phyloP scores from a whole-genome alignment of 2,113 vertebrate genomes.

The Zingel zingel region DNA sequence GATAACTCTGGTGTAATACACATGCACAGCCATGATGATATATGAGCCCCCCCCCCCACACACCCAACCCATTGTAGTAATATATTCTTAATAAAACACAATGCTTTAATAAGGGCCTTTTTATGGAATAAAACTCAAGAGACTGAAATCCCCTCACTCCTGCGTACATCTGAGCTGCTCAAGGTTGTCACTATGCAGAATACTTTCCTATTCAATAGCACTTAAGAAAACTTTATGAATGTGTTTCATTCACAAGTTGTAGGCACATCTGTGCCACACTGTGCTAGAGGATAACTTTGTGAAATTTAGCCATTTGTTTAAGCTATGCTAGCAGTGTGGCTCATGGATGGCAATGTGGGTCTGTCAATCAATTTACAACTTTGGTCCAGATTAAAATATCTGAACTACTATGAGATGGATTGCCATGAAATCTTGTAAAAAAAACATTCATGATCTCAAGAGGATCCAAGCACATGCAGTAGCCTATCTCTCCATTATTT shows the following conservation, averaged over 20 bases:
- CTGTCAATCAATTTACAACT: neutral
- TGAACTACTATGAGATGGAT: neutral
- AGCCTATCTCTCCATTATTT: conserved; percentile 11
- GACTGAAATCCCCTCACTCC: conserved; percentile 21
- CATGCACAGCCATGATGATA: conserved; percentile 71
- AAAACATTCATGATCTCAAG: neutral
- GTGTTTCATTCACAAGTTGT: conserved; percentile 18
- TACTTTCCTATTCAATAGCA: conserved; percentile 18
- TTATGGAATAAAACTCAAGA: conserved; percentile 26
- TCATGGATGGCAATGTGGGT: neutral
- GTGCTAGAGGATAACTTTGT: conserved; percentile 30
- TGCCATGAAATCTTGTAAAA: neutral
- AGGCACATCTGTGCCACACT: neutral
- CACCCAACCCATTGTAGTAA: conserved; percentile 61
- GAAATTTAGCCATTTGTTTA: neutral
- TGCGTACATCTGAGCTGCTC: conserved; percentile 9
- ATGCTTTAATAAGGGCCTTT: conserved; percentile 51
- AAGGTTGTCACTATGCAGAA: conserved; percentile 41
- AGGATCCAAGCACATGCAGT: neutral
- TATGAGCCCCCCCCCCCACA: conserved; percentile 63
- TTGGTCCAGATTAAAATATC: neutral
- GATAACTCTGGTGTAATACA: conserved; percentile 81
- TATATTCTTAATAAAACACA: conserved; percentile 74
- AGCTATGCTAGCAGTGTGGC: neutral
- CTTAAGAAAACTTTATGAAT: conserved; percentile 7